Evolutionary conservation across 2,888 invertebrate genomes (phyloP), one percentile per base, ranked within the genome.

Genomic region (Agriopis leucophaearia): DNA sequence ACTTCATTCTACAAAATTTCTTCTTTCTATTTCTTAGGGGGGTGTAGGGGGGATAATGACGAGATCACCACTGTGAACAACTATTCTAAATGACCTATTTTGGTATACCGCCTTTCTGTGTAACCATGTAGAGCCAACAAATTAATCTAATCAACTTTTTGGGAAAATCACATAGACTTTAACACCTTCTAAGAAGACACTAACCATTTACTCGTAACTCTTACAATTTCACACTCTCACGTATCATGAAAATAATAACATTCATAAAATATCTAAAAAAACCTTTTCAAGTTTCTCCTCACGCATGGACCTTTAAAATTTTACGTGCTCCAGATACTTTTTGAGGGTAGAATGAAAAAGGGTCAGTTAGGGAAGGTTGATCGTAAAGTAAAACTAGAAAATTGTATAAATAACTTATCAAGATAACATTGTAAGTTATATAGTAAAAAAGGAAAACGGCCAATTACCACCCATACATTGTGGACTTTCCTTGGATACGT

Each of bases 241-340:
- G 55, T 60, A 48, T 44, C 18, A n/a, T 16, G 16, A 45, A 56
- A 62, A 45, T 45, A 56, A 52, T 51, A 57, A 61, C 45, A 66
- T 42, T 56, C 55, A 18, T n/a, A 56, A 56, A 42, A 55, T 13
- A 42, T 38, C 18, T 44, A 36, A 63, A 56, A 66, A 56, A 66
- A 38, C 12, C 47, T 16, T 9, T 36, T 38, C 13, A 58, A 15
- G 8, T 61, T 51, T 54, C 57, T 48, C 44, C 36, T 62, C 67
- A 58, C 54, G 56, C 8, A n/a, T 45, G 4, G 36, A 35, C 51
- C 57, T 61, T 62, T 63, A 62, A 54, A 63, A 48, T 54, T 63
- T 58, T 67, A 67, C 63, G 67, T 67, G 67, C 58, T 16, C 42
- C 9, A 42, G 66, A 66, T 52, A 47, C n/a, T 62, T 52, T 61